Base-by-base conservation (phyloP, 1,140 invertebrate genomes). In the Bombus confusus region DNA sequence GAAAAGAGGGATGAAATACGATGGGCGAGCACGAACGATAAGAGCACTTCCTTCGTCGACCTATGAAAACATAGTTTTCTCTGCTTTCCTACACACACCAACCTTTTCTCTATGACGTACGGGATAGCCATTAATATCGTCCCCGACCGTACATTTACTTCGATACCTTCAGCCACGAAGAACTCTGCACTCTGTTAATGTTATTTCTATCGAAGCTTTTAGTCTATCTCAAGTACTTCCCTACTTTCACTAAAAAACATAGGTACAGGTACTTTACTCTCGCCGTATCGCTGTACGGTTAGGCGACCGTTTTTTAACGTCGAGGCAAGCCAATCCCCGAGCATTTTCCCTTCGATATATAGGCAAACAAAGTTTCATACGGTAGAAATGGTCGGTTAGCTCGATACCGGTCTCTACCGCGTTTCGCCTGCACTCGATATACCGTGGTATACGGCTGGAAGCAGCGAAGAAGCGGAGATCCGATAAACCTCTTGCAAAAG, bases 401-500 rank as follows among this genome's bases (percentile, higher is more conserved):
- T 90, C 34, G 43, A 78, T 59, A 75, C 69, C 73, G 41, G n/a
- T 52, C 34, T 71, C 47, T 13, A 34, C 37, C 12, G 15, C 13
- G 64, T 34, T 37, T 79, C 79, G 31, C 75, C 39, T 62, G 57
- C 31, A 52, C 47, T 57, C 68, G 47, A 37, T 64, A 47, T 47
- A 59, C 18, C 18, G n/a, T 71, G 52, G 13, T 31, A 43, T 4
- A 72, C 22, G 9, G 13, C 9, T 10, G 2, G 57, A 28, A 39
- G 37, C 37, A 66, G 2, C 28, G 62, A 52, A n/a, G 25, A 52
- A 47, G 59, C 59, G 59, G 69, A 47, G 86, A 90, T 86, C 80
- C 83, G 88, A 89, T 90, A 90, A 90, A 89, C 43, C 86, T 87
- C 68, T 85, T 78, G 88, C 86, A 90, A 88, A 86, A 85, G 87